Percentiles rank a stretch among this genome's conserved stretches.
Conservation (phyloP, 53 echinoderm and acorn worm species). For the Patiria pectinifera region DNA sequence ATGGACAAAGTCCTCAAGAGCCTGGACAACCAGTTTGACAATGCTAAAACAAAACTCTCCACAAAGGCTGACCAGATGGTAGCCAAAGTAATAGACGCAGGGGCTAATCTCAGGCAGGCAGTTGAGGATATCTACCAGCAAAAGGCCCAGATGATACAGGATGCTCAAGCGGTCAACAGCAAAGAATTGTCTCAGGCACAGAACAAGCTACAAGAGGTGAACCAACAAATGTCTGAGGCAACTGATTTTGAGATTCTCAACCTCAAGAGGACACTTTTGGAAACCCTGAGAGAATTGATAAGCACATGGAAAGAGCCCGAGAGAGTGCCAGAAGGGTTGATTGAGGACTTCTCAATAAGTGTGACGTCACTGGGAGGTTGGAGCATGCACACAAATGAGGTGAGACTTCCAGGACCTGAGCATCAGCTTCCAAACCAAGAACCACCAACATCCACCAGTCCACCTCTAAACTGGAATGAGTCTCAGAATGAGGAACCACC, state of each 20-base stretch:
- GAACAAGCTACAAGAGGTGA: neutral
- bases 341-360: neutral
- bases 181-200: neutral
- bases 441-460: neutral
- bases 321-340: neutral
- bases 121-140: neutral
- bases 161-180: neutral
- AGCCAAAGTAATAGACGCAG: neutral
- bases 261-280: neutral
- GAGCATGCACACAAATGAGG: neutral
- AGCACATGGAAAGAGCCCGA: neutral
- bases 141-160: neutral
- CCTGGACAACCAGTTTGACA: neutral
- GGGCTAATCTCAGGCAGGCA: constrained; percentile 6
- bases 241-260: neutral
- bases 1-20: neutral
- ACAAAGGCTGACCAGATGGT: constrained; percentile 16
- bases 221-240: neutral
- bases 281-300: constrained; percentile 15
- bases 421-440: neutral
- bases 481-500: too few species aligned
- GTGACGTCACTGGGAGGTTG: constrained; percentile 2
- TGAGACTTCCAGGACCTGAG: neutral
- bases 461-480: too few species aligned
- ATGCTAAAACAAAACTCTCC: neutral